Evolutionary conservation across 2,797 vertebrate species (phyloP).

Genomic region (Taeniopygia guttata): DNA sequence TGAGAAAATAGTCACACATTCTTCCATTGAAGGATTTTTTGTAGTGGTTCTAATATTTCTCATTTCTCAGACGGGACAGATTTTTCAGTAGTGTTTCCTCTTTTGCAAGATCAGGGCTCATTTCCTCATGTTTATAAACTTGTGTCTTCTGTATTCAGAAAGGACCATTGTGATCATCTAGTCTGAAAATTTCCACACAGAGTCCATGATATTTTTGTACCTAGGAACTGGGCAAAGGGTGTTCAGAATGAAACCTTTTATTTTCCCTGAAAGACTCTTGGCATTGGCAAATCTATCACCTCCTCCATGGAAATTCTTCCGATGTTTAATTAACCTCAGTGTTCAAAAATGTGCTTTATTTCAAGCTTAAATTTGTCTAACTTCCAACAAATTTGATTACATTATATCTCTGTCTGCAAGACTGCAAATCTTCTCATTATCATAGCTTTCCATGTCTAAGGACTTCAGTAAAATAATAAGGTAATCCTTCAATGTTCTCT

Average conservation of each 20-base stretch:
- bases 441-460: not conserved
- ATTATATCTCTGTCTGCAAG: constrained; percentile 12
- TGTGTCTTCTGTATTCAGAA: not conserved
- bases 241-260: not conserved
- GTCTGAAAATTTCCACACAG: not conserved
- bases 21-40: not conserved
- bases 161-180: not conserved
- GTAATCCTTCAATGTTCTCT: not conserved
- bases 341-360: constrained; percentile 14
- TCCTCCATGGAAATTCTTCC: not conserved
- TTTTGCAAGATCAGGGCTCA: not conserved
- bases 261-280: not conserved
- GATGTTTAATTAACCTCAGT: not conserved
- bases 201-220: not conserved
- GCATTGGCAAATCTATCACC: not conserved
- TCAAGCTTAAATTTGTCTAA: constrained; percentile 3
- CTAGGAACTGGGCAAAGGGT: not conserved
- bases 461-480: constrained; percentile 11
- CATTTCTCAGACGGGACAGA: not conserved
- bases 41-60: not conserved
- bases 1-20: not conserved
- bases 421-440: constrained; percentile 30
- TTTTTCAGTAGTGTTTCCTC: not conserved
- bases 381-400: constrained; percentile 32
- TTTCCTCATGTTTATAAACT: not conserved